phyloP scores from a whole-genome alignment of 2,888 invertebrate species.

The Hypselothyrea guttata region DNA sequence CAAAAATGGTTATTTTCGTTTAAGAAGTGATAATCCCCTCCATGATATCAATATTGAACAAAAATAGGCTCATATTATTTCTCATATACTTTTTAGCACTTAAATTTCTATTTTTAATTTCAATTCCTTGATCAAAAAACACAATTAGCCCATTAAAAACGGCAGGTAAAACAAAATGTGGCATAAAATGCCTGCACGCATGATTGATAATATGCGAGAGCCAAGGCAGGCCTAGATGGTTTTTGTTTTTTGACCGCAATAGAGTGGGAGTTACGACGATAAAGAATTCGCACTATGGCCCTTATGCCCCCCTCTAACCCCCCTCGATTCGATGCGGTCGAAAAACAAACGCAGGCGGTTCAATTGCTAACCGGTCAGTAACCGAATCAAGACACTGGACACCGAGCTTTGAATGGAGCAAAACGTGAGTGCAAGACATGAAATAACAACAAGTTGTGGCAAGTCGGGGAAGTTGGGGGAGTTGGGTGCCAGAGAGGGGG shows the following conservation, averaged over 20 bases:
- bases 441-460: constrained; percentile 59
- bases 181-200: constrained; percentile 43
- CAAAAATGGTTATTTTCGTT: no score
- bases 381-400: constrained; percentile 67
- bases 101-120: neutral
- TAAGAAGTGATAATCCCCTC: no score
- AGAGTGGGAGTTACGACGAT: constrained; percentile 5
- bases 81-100: no score
- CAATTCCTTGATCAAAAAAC: constrained; percentile 8
- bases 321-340: constrained; percentile 56
- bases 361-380: constrained; percentile 70
- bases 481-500: no score
- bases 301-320: constrained; percentile 10
- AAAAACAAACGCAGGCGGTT: constrained; percentile 18
- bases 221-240: neutral
- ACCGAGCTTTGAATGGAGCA: constrained; percentile 62
- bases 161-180: constrained; percentile 24
- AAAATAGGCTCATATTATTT: no score
- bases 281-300: constrained; percentile 55
- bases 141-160: constrained; percentile 46
- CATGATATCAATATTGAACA: no score
- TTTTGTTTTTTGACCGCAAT: constrained; percentile 45
- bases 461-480: neutral
- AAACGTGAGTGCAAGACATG: constrained; percentile 74
- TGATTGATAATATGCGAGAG: constrained; percentile 74